Conservation (phyloP, 2,888 invertebrate species). For the Stenodema calcarata region DNA sequence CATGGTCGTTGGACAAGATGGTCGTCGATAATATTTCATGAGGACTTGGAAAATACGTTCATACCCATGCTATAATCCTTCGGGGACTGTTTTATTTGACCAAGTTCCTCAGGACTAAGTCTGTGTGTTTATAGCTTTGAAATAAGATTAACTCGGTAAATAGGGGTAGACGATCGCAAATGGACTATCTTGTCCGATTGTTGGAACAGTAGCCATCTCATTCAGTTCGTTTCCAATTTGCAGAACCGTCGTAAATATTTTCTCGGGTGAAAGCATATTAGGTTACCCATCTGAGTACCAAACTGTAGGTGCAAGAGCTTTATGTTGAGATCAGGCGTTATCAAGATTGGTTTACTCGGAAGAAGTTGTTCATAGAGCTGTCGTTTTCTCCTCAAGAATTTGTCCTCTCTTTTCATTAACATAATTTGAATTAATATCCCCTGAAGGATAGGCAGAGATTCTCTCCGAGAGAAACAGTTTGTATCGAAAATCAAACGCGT, state of each 20-base stretch:
- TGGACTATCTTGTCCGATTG: too few species aligned
- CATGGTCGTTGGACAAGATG: too few species aligned
- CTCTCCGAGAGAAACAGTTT: too few species aligned
- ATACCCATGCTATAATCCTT: too few species aligned
- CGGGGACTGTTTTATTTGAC: too few species aligned
- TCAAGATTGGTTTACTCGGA: not conserved
- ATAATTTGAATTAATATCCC: too few species aligned
- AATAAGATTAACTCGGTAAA: not conserved
- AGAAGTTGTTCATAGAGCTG: not conserved
- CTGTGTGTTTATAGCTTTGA: not conserved
- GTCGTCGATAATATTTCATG: too few species aligned
- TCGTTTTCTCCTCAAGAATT: not conserved
- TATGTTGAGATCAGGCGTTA: not conserved
- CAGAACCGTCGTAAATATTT: not conserved
- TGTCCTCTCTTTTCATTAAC: not conserved
- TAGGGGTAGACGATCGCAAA: not conserved
- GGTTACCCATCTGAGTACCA: too few species aligned
- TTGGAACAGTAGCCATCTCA: too few species aligned
- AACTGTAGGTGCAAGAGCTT: not conserved
- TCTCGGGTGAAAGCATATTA: not conserved
- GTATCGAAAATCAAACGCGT: too few species aligned
- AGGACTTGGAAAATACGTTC: too few species aligned
- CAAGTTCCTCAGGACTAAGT: not conserved
- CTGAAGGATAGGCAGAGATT: too few species aligned
- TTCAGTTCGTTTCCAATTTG: not conserved